Percentiles rank a stretch among this genome's conserved stretches.
These are phyloP conservation scores for Heliconius charithonia DNA, from an alignment of 2,888 invertebrate genomes.

Conservation along the genomic window DNA sequence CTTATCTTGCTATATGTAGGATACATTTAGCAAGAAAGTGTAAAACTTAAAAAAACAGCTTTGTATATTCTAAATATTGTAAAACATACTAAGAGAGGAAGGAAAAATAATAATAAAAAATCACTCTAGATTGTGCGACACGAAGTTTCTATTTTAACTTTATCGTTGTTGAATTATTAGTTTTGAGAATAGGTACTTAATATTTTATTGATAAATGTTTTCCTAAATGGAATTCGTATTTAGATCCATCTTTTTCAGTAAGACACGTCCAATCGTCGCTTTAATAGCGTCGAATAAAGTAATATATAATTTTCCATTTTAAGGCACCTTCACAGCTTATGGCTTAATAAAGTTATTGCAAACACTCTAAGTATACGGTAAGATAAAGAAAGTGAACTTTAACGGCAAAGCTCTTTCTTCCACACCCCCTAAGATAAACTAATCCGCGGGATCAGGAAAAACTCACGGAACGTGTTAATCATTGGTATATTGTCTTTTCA, in stretches of 20 bases:
- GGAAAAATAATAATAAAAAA: not conserved
- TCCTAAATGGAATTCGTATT: no score
- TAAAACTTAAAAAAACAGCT: not conserved
- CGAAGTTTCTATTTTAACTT: no score
- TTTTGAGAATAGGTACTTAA: no score
- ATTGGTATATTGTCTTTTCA: constrained; percentile 37
- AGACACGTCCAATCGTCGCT: no score
- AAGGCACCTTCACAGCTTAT: not conserved
- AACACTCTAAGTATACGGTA: constrained; percentile 8
- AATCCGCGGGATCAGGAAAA: constrained; percentile 45
- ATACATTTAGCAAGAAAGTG: no score
- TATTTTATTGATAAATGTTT: no score
- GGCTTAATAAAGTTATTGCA: constrained; percentile 24
- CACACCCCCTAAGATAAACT: constrained; percentile 48
- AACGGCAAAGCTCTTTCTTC: constrained; percentile 14
- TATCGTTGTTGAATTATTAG: no score
- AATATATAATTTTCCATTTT: not conserved
- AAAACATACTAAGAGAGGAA: no score
- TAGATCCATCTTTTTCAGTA: no score
- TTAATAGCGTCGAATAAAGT: not conserved
- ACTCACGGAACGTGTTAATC: constrained; percentile 43
- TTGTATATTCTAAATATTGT: not conserved
- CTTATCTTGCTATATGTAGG: no score
- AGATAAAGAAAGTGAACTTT: constrained; percentile 38
- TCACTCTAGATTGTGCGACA: not conserved